Evolutionary conservation across 2,888 invertebrate species (phyloP), one percentile per base, ranked within the genome.

Genomic region (Luperina testacea): DNA sequence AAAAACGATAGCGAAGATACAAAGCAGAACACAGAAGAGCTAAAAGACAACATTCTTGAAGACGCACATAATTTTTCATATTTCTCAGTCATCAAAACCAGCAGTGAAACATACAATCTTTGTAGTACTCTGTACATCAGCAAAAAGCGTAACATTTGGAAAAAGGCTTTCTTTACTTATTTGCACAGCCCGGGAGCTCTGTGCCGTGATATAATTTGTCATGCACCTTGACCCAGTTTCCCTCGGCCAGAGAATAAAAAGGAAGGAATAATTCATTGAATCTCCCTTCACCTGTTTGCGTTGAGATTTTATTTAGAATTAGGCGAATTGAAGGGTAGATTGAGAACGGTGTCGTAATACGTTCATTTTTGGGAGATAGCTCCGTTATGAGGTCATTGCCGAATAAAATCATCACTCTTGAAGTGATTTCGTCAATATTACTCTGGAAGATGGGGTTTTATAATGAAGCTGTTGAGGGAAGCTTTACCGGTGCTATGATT

Each of bases 161-260:
- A 93, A 94, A 93, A 92, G 92, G 90, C 90, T 93, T 91, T 88
- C 90, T 93, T 91, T 88, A 88, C 92, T 92, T 94, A 93, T 94
- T 95, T 94, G 92, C 90, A 90, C 90, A 91, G 85, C 89, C 88
- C 88, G 89, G 90, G 91, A 90, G 89, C 89, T 89, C 87, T 89
- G 87, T 90, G 89, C 90, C 90, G 86, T 88, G 90, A 93, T 93
- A 94, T 94, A 94, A 94, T 93, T 94, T 92, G 91, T 91, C 92
- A 90, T 90, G 88, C 91, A 95, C 95, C 94, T 95, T 95, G 95
- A 95, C 95, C 93, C 74, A 92, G 84, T 91, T 93, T 90, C 83
- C 71, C 72, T 64, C 76, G 76, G 70, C 61, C 85, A 77, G 81
- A 86, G 86, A 84, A 86, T 83, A 90, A 90, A 88, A 88, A 82